phyloP scores from a whole-genome alignment of 2,113 vertebrate species.

The Uropsilus gracilis region DNA sequence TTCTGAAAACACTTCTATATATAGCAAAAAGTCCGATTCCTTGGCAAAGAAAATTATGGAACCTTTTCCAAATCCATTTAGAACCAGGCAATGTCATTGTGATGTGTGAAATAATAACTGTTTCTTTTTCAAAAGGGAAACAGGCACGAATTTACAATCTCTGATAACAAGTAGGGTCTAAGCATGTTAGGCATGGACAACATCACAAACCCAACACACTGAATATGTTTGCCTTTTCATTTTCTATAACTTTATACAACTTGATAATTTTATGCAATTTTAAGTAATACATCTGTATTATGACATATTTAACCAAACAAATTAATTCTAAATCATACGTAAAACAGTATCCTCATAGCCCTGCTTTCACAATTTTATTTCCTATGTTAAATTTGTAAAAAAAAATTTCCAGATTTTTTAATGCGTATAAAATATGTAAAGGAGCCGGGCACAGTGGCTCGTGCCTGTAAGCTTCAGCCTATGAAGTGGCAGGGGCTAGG shows the following conservation, averaged over 20 bases:
- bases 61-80: neutral
- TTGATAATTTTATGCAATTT: neutral
- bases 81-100: neutral
- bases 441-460: no score
- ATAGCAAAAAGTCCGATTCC: neutral
- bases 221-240: neutral
- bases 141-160: neutral
- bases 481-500: no score
- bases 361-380: neutral
- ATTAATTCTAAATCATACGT: neutral
- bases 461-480: no score
- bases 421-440: neutral
- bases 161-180: neutral
- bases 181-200: neutral
- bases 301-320: neutral
- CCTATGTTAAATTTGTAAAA: neutral
- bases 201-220: neutral
- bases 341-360: neutral
- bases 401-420: neutral
- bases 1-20: constrained; percentile 23
- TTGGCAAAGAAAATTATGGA: neutral
- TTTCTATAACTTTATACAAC: neutral
- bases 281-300: neutral
- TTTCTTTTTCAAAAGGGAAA: neutral
- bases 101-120: neutral